Conservation (phyloP, 1,140 invertebrate species). For the Trichoplusia ni region DNA sequence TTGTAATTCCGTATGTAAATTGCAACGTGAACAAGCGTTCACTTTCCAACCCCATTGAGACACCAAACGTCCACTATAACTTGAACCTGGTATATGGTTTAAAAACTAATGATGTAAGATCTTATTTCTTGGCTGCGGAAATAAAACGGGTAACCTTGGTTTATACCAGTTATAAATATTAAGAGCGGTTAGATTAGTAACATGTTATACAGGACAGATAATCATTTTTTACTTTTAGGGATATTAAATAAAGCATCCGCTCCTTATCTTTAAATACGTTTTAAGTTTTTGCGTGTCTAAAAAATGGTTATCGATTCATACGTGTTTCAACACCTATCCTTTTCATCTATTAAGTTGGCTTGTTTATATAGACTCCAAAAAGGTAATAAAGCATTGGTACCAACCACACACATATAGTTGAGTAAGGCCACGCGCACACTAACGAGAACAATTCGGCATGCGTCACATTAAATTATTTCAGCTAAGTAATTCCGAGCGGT, state of each 20-base stretch:
- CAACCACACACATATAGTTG: background rate
- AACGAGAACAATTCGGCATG: conserved; percentile 56
- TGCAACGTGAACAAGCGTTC: conserved; percentile 72
- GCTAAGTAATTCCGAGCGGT: conserved; percentile 80
- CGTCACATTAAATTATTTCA: conserved; percentile 81
- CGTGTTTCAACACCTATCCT: too few species aligned
- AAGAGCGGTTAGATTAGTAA: conserved; percentile 46
- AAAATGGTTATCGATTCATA: too few species aligned
- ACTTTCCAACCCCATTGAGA: conserved; percentile 69
- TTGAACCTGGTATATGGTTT: conserved; percentile 34
- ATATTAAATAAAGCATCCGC: too few species aligned
- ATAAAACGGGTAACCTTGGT: conserved; percentile 48
- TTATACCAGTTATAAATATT: conserved; percentile 75
- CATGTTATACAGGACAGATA: too few species aligned
- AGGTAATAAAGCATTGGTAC: too few species aligned
- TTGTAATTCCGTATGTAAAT: conserved; percentile 80
- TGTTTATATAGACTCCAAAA: too few species aligned
- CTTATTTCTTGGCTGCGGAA: conserved; percentile 45
- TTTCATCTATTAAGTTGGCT: too few species aligned
- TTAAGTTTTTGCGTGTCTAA: too few species aligned
- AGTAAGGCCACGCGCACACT: conserved; percentile 20
- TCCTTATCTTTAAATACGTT: too few species aligned
- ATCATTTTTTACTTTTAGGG: too few species aligned
- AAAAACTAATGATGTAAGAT: conserved; percentile 30
- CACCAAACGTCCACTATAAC: conserved; percentile 41